Evolutionary conservation across 1,140 invertebrate genomes (phyloP), one percentile per base, ranked within the genome.

Genomic region (Dermatophagoides farinae): DNA sequence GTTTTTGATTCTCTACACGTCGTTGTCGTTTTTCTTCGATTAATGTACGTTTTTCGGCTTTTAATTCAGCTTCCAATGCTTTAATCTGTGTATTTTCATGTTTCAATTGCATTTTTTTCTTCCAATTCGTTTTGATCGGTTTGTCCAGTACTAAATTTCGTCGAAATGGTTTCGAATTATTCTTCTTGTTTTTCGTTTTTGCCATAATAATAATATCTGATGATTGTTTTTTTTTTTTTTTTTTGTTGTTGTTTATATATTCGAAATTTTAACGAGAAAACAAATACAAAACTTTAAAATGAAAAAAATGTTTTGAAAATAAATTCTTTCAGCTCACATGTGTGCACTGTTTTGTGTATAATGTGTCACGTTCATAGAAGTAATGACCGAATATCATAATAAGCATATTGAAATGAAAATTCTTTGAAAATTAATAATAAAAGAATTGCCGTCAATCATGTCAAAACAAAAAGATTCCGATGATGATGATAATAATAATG

Each of bases 41-140:
- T 9, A 62, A 18, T 37, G 22, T 22, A 20, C 25, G 18, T 41
- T 57, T 53, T 16, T 16, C 25, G 23, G 31, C 53, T 41, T 62
- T 62, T 11, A 57, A 38, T 14, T 51, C 38, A 22, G 47, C 11
- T 23, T 62, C 61, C 16, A 41, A 23, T 31, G 18, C 1, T 49
- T 62, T 62, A 40, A 55, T 40, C 14, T 38, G 22, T 57, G 20
- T 47, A 6, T 38, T 39, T 44, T 57, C 53, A 22, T 20, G 20
- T 50, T 62, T 62, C 0, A 62, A n/a, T 57, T 62, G 12, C 61
- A 62, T 62, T 43, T 62, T 62, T 22, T 62, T 57, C 43, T 57
- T 18, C 61, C 61, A 62, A 16, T 38, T 41, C 8, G 38, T 44
- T 43, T 44, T 57, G n/a, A 54, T 40, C 22, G 60, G 37, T 40